Evolutionary conservation across 2,113 vertebrate genomes (phyloP), one percentile per base, ranked within the genome.

Genomic region (Ammodytes dubius): DNA sequence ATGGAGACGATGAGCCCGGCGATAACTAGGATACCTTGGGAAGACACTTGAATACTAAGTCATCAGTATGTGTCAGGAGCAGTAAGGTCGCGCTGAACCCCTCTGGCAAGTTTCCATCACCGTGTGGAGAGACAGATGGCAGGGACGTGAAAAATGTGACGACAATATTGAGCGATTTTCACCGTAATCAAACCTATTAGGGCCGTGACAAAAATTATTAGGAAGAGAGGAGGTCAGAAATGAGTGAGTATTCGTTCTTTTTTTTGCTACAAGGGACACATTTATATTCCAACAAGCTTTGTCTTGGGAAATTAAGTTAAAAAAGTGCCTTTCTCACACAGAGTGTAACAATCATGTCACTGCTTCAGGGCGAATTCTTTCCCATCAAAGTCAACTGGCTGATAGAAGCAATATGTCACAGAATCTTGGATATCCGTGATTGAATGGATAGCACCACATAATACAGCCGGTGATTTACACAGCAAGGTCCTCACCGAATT

Each of bases 31-130:
- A 77, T 60, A 79, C 70, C 69, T 70, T 0, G 0, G 39, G 50
- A 70, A 50, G 52, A 73, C 77, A 6, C 65, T 84, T 43, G 66
- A 83, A 77, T 80, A 81, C 61, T 56, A 72, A 86, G 56, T 70
- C 72, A 74, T 82, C 71, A 42, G 52, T 76, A 27, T 42, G 75
- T 82, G 86, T 80, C 63, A 59, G 70, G 49, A 47, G 77, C 61
- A n/a, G 77, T 52, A 57, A 73, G 45, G 82, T 78, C 8, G 12
- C 15, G 63, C 74, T 1, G 49, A 57, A 65, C 5, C 43, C 27
- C 15, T 37, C 75, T 80, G 74, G 71, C 58, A 3, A 35, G 76
- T 65, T 76, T 85, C 71, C 85, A 84, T 82, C 61, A 52, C 9
- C 46, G 60, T 17, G 53, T 9, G 0, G n/a, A 47, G 70, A 70